Conservation (phyloP, 2,797 vertebrate genomes). For the Strix occidentalis region DNA sequence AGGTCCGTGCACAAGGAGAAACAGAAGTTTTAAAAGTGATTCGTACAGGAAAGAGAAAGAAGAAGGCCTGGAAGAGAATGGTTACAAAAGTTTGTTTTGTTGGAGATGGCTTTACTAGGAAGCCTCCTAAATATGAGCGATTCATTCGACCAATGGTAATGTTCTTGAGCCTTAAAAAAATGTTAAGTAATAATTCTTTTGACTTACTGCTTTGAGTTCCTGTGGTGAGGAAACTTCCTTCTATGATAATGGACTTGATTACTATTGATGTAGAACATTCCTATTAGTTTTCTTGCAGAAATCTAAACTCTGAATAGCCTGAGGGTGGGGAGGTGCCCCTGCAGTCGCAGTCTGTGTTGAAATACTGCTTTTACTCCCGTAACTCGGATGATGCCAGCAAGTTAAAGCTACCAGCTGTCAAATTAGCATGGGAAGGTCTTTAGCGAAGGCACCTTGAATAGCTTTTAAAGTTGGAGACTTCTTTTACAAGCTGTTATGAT, state of each 20-base stretch:
- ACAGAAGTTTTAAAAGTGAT: conserved; percentile 97
- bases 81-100: conserved; percentile 99
- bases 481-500: neutral
- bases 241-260: neutral
- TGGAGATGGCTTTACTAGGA: conserved; percentile 95
- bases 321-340: neutral
- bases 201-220: neutral
- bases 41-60: conserved; percentile 94
- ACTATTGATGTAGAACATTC: neutral
- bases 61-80: conserved; percentile 99
- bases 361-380: neutral
- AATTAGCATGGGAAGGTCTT: neutral
- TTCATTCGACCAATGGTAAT: conserved; percentile 98
- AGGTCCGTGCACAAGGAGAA: conserved; percentile 97
- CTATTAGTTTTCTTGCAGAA: neutral
- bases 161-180: neutral
- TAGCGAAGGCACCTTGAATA: neutral
- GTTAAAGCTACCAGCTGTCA: neutral
- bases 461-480: neutral
- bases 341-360: neutral
- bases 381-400: neutral
- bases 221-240: neutral
- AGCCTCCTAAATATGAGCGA: conserved; percentile 96
- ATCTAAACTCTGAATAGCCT: neutral
- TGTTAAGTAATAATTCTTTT: neutral